Evolutionary conservation across 2,797 vertebrate species (phyloP), one percentile per base, ranked within the genome.

Genomic region (Hydrocynus forskahlii): DNA sequence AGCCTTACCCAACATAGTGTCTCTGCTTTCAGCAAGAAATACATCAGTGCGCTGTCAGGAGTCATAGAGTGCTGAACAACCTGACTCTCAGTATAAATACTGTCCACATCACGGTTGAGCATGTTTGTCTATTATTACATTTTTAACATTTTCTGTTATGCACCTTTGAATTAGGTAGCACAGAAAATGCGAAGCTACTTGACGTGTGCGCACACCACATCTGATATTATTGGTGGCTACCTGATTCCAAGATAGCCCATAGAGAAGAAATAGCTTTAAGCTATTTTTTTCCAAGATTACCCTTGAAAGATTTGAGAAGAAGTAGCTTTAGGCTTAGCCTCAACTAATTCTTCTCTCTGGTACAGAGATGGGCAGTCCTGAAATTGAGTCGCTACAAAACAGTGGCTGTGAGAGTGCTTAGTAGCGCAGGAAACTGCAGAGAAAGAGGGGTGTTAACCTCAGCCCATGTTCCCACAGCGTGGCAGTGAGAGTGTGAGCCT

Each of bases 11-110:
- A 60, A 54, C 23, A 14, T 45, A 16, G 21, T 75, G 29, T 62
- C 40, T 76, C 21, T 50, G 64, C 64, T 75, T 80, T 75, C 54
- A 60, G 45, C 64, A 25, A 75, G 50, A 70, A 71, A 69, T 76
- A 73, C 17, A 73, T 73, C 29, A 40, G 7, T 55, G 38, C 25
- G n/a, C 25, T 54, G 29, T 74, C 35, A 17, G 12, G 12, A 54
- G 50, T 72, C 7, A 23, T 43, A 40, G 54, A 21, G 54, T 19
- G 12, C 55, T 43, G 19, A 60, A 38, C 70, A 54, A 29, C 12
- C 19, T 52, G 85, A 74, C 57, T 29, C 74, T 16, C 70, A n/a
- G 17, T n/a, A 21, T 45, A 4, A 45, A 68, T 45, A 9, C 4
- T 70, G 45, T 67, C 2, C 19, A 48, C 71, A 81, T 16, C 7